Base-by-base conservation (phyloP, 2,113 vertebrate genomes). In the Myiopsitta monachus region DNA sequence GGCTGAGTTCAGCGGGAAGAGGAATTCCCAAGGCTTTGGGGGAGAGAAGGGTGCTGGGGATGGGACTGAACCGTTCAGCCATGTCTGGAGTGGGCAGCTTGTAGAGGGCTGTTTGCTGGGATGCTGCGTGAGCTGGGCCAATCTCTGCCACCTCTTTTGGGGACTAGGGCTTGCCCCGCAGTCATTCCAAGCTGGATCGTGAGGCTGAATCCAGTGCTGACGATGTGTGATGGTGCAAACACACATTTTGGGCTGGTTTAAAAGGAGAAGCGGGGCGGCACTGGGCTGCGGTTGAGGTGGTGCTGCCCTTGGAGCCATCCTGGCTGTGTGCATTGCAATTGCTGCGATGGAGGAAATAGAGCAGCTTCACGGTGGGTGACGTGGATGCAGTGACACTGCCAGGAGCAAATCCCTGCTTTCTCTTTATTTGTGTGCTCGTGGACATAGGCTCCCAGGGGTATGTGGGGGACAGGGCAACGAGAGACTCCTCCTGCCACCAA, bases 381-480 rank as follows among this genome's bases (percentile, higher is more conserved):
- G 3, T 2, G 33, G 57, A 36, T 59, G 57, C 57, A 59, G 33
- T 36, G 57, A 24, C 57, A 24, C 33, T 59, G 57, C n/a, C 51
- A 44, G 47, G 57, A 73, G 2, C 15, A 77, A 64, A 81, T 27
- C n/a, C n/a, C 57, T 82, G 47, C 36, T 76, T 46, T 30, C 23
- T 47, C 36, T 44, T 28, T 6, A 61, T 57, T 26, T 43, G 13
- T 18, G 7, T 49, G 39, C 66, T 55, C 55, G 47, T 69, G 49
- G 33, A 23, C 69, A n/a, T 5, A n/a, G 38, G 21, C 10, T 61
- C 44, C 52, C 27, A 7, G 2, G 19, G 47, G 8, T 31, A 38
- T 21, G 17, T 13, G 5, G 33, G 7, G 4, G 2, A 22, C 0
- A 0, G 52, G 9, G 18, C 26, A 44, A 36, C 52, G 47, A 82